Evolutionary conservation across 2,797 vertebrate species (phyloP), one percentile per base, ranked within the genome.

Genomic region (Chiroxiphia lanceolata): DNA sequence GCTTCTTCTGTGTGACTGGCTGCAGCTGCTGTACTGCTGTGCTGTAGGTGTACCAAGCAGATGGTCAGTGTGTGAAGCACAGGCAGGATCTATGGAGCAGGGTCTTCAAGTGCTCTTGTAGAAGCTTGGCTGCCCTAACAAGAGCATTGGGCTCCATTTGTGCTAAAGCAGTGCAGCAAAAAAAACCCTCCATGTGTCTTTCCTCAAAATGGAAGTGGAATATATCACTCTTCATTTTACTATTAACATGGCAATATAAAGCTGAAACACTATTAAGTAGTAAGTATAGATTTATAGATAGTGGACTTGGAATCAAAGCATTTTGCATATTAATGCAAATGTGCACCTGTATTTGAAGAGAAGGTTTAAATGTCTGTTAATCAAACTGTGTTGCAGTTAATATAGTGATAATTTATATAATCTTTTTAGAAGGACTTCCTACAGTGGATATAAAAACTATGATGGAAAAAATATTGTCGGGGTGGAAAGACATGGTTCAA

Each of bases 401-500:
- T 79, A 13, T 61, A 81, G 17, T 7, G 53, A 51, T 59, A 42
- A 67, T 26, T 84, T 86, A 10, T 88, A 2, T 93, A 7, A 76
- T 87, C 34, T 89, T 61, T 96, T 61, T 76, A 99, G 98, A 98
- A 54, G 98, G 98, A 53, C 88, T 98, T 91, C 91, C 97, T 47
- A 71, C 93, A 15, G 94, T 96, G 63, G 98, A 98, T 88, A 57
- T 97, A 72, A 97, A 95, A 51, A 89, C 51, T 15, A 25, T 64
- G 33, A 68, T 98, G 89, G 98, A 98, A 85, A 98, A 97, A 92
- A 83, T 98, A 70, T 96, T 97, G 44, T 97, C 93, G 0, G 98
- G 98, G 60, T 99, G 98, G 98, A 98, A 98, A 79, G 96, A 83
- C 54, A 84, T 98, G 33, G 82, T 74, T 51, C 97, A 98, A 84